Evolutionary conservation across 2,113 vertebrate genomes (phyloP).

Genomic region (Coptodon bakossiorum): DNA sequence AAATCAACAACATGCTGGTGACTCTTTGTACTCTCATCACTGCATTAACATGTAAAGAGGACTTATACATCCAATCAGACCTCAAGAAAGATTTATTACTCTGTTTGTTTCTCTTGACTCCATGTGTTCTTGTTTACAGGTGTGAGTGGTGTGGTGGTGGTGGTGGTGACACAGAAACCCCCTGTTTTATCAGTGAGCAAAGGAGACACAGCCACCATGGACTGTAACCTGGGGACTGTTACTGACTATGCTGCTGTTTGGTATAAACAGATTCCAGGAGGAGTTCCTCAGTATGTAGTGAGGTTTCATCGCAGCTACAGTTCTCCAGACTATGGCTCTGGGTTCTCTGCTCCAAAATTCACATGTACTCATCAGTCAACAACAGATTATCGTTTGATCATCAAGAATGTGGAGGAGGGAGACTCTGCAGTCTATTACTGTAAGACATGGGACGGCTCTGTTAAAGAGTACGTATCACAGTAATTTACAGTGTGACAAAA

Average conservation of each 20-base stretch:
- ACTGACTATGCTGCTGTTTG: too few relatives aligned
- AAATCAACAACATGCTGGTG: conserved; percentile 50
- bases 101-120: not conserved
- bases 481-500: conserved; percentile 49
- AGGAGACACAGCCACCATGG: too few relatives aligned
- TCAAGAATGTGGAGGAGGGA: not conserved
- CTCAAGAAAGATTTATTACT: not conserved
- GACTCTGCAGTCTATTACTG: conserved; percentile 57
- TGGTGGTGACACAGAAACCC: not conserved
- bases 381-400: too few relatives aligned
- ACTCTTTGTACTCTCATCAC: conserved; percentile 42
- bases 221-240: too few relatives aligned
- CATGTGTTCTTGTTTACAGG: conserved; percentile 32
- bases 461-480: not conserved
- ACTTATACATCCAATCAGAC: too few relatives aligned
- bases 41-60: conserved; percentile 33
- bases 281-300: not conserved
- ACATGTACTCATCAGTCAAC: too few relatives aligned
- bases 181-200: not conserved
- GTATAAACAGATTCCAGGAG: too few relatives aligned
- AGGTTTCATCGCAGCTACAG: too few relatives aligned
- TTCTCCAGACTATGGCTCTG: too few relatives aligned
- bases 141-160: too few relatives aligned
- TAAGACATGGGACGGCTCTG: not conserved
- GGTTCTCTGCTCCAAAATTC: too few relatives aligned